Evolutionary conservation across 2,888 invertebrate genomes (phyloP).

Genomic region (Eristalis arbustorum): DNA sequence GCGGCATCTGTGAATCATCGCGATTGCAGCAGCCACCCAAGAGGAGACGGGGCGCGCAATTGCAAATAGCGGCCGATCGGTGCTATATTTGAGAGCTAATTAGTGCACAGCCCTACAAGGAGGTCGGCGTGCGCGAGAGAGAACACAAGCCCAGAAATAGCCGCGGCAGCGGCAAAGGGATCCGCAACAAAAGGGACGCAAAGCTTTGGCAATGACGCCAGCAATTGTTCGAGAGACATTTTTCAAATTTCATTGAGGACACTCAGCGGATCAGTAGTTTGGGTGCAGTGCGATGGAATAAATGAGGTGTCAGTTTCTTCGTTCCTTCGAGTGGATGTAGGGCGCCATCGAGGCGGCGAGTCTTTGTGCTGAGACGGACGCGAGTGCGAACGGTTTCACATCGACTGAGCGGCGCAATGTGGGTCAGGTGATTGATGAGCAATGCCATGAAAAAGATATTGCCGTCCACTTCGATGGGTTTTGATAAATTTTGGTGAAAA

Average conservation of each 20-base stretch:
- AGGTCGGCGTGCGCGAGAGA: constrained; percentile 22
- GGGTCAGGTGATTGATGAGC: constrained; percentile 4
- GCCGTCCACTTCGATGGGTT: background rate
- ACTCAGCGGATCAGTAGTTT: background rate
- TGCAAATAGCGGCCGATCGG: constrained; percentile 53
- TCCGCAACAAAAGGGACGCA: background rate
- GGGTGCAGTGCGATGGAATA: constrained; percentile 29
- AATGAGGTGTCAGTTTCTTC: constrained; percentile 34
- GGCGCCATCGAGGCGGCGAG: constrained; percentile 30
- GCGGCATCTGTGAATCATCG: constrained; percentile 49
- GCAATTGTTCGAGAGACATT: constrained; percentile 31
- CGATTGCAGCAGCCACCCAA: constrained; percentile 35
- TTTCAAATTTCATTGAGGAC: constrained; percentile 57
- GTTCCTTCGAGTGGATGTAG: background rate
- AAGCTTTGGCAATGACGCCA: constrained; percentile 65
- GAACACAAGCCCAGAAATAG: background rate
- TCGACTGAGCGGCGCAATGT: background rate
- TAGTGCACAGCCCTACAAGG: constrained; percentile 45
- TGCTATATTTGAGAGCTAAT: constrained; percentile 55
- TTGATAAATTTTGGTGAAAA: background rate
- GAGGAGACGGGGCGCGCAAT: background rate
- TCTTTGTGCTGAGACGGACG: background rate
- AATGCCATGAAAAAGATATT: background rate
- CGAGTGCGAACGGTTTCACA: background rate
- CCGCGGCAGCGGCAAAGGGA: constrained; percentile 29